A percentile compares a stretch with the other conserved stretches of the same genome.
Conservation (phyloP, 1,140 invertebrate species). For the Sinella curviseta region DNA sequence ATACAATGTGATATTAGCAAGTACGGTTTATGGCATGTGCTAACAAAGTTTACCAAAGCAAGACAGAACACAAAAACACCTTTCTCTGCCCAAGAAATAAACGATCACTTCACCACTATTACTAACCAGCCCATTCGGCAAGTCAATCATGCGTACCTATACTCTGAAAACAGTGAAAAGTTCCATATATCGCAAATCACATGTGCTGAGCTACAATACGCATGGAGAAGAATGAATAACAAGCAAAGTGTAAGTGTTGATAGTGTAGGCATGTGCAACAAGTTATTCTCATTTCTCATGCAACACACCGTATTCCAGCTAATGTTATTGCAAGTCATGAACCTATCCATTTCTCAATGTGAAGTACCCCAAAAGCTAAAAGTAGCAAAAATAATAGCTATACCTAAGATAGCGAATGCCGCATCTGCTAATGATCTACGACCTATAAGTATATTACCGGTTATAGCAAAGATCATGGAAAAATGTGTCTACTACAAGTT, state of each 20-base stretch:
- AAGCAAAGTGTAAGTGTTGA: neutral
- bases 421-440: neutral
- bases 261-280: neutral
- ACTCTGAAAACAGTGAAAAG: neutral
- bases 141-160: neutral
- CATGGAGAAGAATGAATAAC: neutral
- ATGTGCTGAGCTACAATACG: too few species aligned
- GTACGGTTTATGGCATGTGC: neutral
- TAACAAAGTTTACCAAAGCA: neutral
- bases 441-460: constrained; percentile 1
- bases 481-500: constrained; percentile 4
- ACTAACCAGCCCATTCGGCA: neutral
- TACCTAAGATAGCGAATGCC: neutral
- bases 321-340: neutral
- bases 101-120: neutral
- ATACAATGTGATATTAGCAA: neutral
- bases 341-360: neutral
- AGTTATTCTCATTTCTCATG: neutral
- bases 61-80: neutral
- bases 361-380: neutral
- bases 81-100: neutral
- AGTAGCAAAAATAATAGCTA: neutral
- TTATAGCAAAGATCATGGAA: neutral
- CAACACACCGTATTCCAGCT: neutral
- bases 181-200: neutral